Base-by-base conservation (phyloP, 1,140 invertebrate genomes). In the Drosophila novamexicana region DNA sequence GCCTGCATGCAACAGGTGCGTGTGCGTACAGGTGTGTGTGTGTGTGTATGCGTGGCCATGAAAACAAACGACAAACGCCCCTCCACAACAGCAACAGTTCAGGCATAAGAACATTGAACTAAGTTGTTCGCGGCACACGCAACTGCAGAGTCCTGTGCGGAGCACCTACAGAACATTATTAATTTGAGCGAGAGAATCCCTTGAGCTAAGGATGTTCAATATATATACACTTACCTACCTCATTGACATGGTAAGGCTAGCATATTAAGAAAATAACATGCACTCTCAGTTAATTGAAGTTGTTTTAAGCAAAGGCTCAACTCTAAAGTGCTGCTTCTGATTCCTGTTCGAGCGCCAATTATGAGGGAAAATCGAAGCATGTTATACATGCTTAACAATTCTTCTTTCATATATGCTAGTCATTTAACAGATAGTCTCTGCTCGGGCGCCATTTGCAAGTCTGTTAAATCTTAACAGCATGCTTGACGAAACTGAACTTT, bases 1-100 rank as follows among this genome's bases (percentile, higher is more conserved):
- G 74, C 52, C 61, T 42, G 67, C 67, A 58, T 72, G 73, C 83
- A 88, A 88, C 83, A 86, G 83, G 83, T 86, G 83, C 68, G 77
- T 16, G 54, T 58, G 16, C 52, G 40, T 39, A 14, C 18, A 9
- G 7, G 45, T 57, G 54, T 57, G 22, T 7, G 18, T 6, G 40
- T 63, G n/a, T 45, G 12, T 14, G 29, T 49, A 16, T 59, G 34
- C 58, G 3, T 67, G 79, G 65, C 76, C 79, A 70, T 88, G 76
- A 70, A 69, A 76, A 88, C 75, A 82, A 82, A 68, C 62, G 81
- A 78, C 64, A 50, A 45, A n/a, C 58, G 63, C 49, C 62, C 39
- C 54, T 42, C 62, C 79, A 49, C 52, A 67, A 62, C 53, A 74
- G 40, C 39, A 36, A 37, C 52, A 50, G 52, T 14, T 44, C 34